phyloP scores from a whole-genome alignment of 2,888 invertebrate species.

The Nomada ruficornis region DNA sequence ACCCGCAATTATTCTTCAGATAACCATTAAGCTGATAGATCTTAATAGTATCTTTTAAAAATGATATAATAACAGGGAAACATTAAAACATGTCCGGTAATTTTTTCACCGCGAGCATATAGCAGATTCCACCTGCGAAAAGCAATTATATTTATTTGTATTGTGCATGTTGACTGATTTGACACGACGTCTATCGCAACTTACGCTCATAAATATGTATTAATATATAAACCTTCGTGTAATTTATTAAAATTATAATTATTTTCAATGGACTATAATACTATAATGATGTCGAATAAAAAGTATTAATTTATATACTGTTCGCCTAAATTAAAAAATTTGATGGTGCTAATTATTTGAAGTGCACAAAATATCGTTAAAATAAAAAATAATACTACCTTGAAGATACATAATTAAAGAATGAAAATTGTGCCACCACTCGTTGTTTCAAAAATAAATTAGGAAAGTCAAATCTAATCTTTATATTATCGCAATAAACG shows the following conservation, averaged over 20 bases:
- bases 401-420: too few species aligned
- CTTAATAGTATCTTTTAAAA: conserved; percentile 47
- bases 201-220: too few species aligned
- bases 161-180: background rate
- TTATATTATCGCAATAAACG: too few species aligned
- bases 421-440: too few species aligned
- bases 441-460: too few species aligned
- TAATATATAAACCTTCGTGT: background rate
- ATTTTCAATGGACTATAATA: background rate
- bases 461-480: too few species aligned
- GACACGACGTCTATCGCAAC: background rate
- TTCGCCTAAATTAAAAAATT: too few species aligned
- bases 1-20: conserved; percentile 44
- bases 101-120: conserved; percentile 22
- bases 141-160: conserved; percentile 30
- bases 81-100: conserved; percentile 29
- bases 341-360: background rate
- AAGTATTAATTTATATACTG: background rate
- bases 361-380: background rate
- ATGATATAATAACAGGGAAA: conserved; percentile 51
- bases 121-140: conserved; percentile 39
- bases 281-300: background rate
- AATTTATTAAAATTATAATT: background rate
- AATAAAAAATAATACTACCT: too few species aligned
- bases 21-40: conserved; percentile 42